Evolutionary conservation across 1,140 invertebrate genomes (phyloP), one percentile per base, ranked within the genome.

Genomic region (Drosophila trapezifrons): DNA sequence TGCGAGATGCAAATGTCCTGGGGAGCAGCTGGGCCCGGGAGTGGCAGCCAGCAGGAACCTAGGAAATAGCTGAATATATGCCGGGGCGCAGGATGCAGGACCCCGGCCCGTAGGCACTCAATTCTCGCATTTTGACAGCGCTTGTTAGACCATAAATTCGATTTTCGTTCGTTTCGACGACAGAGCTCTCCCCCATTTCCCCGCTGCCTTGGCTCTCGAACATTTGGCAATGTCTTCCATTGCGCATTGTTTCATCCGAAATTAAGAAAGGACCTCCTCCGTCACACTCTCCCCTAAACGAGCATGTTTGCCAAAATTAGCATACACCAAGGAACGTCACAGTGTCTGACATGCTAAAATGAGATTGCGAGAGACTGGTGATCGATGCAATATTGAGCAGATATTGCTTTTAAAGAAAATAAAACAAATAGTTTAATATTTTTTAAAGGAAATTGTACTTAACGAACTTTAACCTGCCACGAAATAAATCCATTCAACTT

Each of bases 141-240:
- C 80, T 78, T 80, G 84, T 80, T 80, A 80, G 77, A 73, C 77
- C 77, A 89, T 89, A 89, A 89, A 89, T 89, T 84, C 87, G 77
- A 89, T 84, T 89, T 75, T 78, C 73, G 66, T 80, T 78, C 73
- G 63, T 80, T 74, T 54, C 64, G 66, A 59, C 77, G 74, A 85
- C 77, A 78, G 72, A 57, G 63, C 51, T 37, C 60, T 47, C 38
- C 45, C 45, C 46, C 45, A 57, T 12, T 20, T n/a, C 17, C 29
- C 20, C 20, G 8, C 12, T 4, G 4, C 35, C 17, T 15, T 20
- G 2, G 4, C 6, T 20, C 10, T 47, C 20, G 49, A 45, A 40
- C 38, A 45, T 54, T 63, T 45, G 32, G 67, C 58, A 63, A 69
- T 73, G 76, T 77, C 66, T 72, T 77, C 46, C 56, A 27, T 56